These are phyloP conservation scores for Diachasma alloeum DNA, from an alignment of 1,140 invertebrate species.

Conservation along the genomic window DNA sequence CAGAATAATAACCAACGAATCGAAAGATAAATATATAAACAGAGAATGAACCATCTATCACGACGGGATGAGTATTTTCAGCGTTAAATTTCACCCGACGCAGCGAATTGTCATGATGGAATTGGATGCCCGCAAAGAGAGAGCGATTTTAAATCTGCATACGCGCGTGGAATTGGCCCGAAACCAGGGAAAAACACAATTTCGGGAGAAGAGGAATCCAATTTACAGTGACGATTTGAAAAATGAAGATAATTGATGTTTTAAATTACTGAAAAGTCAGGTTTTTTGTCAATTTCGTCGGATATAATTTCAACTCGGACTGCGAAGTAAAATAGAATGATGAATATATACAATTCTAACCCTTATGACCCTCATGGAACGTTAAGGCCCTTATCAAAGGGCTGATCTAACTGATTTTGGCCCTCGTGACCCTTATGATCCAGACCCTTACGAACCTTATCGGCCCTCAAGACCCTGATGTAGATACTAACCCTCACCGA, in stretches of 20 bases:
- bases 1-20: slow-evolving; percentile 53
- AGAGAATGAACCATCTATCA: slow-evolving; percentile 28
- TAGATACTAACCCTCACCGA: too few relatives aligned
- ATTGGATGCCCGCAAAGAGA: neutral
- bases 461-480: too few relatives aligned
- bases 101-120: slow-evolving; percentile 10
- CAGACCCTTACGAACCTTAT: too few relatives aligned
- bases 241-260: neutral
- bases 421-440: too few relatives aligned
- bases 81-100: slow-evolving; percentile 45
- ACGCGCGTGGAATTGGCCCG: slow-evolving; percentile 44
- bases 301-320: too few relatives aligned
- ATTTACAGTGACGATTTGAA: slow-evolving; percentile 44
- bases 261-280: too few relatives aligned
- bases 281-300: too few relatives aligned
- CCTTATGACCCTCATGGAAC: too few relatives aligned
- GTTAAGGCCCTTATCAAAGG: too few relatives aligned
- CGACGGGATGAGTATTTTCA: slow-evolving; percentile 39
- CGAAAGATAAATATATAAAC: slow-evolving; percentile 36
- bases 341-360: too few relatives aligned
- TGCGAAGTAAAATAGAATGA: too few relatives aligned
- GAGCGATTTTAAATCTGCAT: slow-evolving; percentile 47
- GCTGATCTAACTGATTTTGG: too few relatives aligned
- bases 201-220: slow-evolving; percentile 49
- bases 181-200: slow-evolving; percentile 50